Evolutionary conservation across 2,113 vertebrate species (phyloP), one percentile per base, ranked within the genome.

Genomic region (Catagonus wagneri): DNA sequence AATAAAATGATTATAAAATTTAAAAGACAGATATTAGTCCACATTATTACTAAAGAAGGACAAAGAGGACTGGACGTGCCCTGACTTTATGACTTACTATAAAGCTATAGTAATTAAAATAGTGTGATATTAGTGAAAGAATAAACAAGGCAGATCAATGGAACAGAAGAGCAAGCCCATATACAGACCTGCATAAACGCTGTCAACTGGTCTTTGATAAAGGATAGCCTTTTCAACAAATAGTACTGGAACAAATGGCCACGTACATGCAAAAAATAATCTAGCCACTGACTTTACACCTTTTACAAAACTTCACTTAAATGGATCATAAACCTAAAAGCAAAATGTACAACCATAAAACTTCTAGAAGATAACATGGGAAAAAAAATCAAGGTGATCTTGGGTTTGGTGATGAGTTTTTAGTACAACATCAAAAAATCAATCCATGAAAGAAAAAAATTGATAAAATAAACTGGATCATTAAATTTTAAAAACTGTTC

Each of bases 1-100:
- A 36, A 69, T 52, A 94, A 89, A n/a, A 89, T 66, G 34, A 79
- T 78, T 79, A 16, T 65, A 63, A 92, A 78, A 34, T 80, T 56
- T 86, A 44, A 71, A 90, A 75, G 29, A 58, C 12, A 20, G 65
- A 87, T 19, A 65, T 44, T 69, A 56, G 9, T 91, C 61, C 94
- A 75, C 25, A n/a, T 34, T 34, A 54, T 83, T 56, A 71, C 22
- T 25, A 76, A 75, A 32, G 52, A 68, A 81, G 79, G 13, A 63
- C 34, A 29, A 63, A 81, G 58, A 69, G n/a, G 66, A 69, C 8
- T 20, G 19, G 66, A 34, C n/a, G 34, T 34, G 16, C 34, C 17
- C 32, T 10, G 17, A 63, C 58, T 63, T 63, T 15, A 61, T 44
- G 79, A 29, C 58, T 81, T 63, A 29, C 79, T 36, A 81, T 29